Percentiles rank a stretch among this genome's conserved stretches.
These are phyloP conservation scores for Vultur gryphus DNA, from an alignment of 2,797 vertebrate genomes.

Conservation along the genomic window DNA sequence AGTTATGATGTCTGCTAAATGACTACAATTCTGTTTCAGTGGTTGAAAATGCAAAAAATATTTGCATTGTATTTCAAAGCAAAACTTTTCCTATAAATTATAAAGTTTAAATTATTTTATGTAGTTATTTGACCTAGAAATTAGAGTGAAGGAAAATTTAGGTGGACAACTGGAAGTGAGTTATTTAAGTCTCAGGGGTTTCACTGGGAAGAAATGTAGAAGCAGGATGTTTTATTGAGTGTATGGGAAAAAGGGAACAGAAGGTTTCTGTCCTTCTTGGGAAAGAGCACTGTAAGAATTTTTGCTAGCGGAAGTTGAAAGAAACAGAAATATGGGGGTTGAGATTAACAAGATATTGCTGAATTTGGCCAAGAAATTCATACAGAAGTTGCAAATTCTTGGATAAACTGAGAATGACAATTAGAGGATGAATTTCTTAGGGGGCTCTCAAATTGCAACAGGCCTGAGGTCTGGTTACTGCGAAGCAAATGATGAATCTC, in stretches of 20 bases:
- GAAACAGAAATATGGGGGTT: not conserved
- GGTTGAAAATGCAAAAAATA: not conserved
- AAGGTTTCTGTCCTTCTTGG: not conserved
- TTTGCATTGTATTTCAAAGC: not conserved
- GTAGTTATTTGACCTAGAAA: not conserved
- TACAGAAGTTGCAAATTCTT: not conserved
- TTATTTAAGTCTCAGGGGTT: not conserved
- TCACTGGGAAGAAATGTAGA: not conserved
- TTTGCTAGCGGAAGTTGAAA: not conserved
- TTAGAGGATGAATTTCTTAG: not conserved
- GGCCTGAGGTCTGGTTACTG: not conserved
- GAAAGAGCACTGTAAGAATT: not conserved
- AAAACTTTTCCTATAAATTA: not conserved
- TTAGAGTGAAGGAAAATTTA: not conserved
- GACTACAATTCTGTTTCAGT: not conserved
- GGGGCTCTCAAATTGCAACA: accelerated
- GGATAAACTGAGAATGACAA: not conserved
- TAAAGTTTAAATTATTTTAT: not conserved
- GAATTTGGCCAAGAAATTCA: not conserved
- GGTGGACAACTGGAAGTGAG: not conserved
- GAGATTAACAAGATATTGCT: not conserved
- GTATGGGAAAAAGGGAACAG: not conserved
- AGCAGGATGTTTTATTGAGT: not conserved
- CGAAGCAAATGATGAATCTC: not conserved
- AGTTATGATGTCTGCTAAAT: not conserved